phyloP scores from a whole-genome alignment of 92 coral and sea anemone species.

The Porites divaricata region DNA sequence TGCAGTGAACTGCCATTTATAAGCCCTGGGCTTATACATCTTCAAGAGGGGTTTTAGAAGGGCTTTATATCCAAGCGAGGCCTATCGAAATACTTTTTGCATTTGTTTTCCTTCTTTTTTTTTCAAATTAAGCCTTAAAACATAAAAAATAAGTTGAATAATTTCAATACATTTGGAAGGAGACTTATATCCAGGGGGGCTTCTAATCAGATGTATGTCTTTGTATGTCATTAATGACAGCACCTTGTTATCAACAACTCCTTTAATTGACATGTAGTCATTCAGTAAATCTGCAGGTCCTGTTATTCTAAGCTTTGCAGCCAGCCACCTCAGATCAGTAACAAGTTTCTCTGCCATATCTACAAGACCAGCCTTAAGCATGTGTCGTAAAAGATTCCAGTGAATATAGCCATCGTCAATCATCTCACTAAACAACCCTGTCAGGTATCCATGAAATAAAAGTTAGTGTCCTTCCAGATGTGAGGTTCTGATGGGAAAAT shows the following conservation, averaged over 20 bases:
- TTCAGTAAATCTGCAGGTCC: constrained; percentile 91
- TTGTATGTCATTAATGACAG: background rate
- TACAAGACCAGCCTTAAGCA: constrained; percentile 77
- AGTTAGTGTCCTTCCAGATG: background rate
- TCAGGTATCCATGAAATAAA: background rate
- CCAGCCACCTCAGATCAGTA: constrained; percentile 83
- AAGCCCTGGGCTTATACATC: too few relatives aligned
- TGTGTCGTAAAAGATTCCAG: constrained; percentile 92
- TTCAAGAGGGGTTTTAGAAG: too few relatives aligned
- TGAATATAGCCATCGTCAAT: constrained; percentile 88
- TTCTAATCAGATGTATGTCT: too few relatives aligned
- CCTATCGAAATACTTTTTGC: too few relatives aligned
- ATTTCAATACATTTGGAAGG: too few relatives aligned
- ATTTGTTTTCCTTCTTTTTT: too few relatives aligned
- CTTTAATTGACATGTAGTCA: constrained; percentile 77
- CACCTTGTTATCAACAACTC: constrained; percentile 46
- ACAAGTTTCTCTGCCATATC: constrained; percentile 72
- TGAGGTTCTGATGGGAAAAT: background rate
- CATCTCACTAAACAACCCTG: constrained; percentile 77
- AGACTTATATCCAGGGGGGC: too few relatives aligned
- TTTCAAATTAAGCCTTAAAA: too few relatives aligned
- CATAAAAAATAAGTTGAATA: too few relatives aligned
- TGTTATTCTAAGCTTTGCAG: constrained; percentile 78
- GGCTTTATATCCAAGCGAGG: too few relatives aligned
- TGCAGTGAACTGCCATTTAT: too few relatives aligned